These are phyloP conservation scores for Pheucticus melanocephalus DNA, from an alignment of 2,113 vertebrate species.

Conservation along the genomic window DNA sequence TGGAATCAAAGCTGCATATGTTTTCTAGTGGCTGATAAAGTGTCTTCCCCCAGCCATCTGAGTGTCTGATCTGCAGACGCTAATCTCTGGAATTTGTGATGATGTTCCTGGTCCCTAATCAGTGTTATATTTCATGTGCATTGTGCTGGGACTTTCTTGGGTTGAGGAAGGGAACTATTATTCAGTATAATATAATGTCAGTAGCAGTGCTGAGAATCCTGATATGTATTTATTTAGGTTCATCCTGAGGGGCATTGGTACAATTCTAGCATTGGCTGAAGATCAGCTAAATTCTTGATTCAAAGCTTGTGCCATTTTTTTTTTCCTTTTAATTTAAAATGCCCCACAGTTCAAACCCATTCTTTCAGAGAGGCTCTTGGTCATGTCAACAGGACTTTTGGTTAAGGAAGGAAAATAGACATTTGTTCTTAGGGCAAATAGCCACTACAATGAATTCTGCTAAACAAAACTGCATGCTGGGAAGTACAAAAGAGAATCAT, in stretches of 20 bases:
- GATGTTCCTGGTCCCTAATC: slow-evolving; percentile 7
- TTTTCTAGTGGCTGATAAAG: slow-evolving; percentile 48
- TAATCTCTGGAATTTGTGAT: slow-evolving; percentile 66
- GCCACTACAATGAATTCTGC: background rate
- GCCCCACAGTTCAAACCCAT: background rate
- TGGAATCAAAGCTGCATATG: slow-evolving; percentile 24
- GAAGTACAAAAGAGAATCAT: slow-evolving; percentile 55
- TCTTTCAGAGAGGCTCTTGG: background rate
- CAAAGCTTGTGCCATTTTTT: slow-evolving; percentile 20
- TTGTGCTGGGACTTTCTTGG: background rate
- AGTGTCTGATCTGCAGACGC: slow-evolving; percentile 36
- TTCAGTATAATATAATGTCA: background rate
- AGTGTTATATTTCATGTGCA: slow-evolving; percentile 21
- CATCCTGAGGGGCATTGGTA: background rate
- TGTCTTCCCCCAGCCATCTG: background rate
- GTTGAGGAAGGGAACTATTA: background rate
- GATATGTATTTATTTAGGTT: background rate
- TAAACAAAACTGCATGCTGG: slow-evolving; percentile 21
- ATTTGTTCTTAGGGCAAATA: background rate
- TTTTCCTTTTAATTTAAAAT: background rate
- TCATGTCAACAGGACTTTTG: background rate
- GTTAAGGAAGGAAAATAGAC: background rate
- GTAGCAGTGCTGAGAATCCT: background rate
- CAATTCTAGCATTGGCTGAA: slow-evolving; percentile 4
- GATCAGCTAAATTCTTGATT: slow-evolving; percentile 28